phyloP scores from a whole-genome alignment of 1,140 invertebrate species.

The Hylaeus volcanicus region DNA sequence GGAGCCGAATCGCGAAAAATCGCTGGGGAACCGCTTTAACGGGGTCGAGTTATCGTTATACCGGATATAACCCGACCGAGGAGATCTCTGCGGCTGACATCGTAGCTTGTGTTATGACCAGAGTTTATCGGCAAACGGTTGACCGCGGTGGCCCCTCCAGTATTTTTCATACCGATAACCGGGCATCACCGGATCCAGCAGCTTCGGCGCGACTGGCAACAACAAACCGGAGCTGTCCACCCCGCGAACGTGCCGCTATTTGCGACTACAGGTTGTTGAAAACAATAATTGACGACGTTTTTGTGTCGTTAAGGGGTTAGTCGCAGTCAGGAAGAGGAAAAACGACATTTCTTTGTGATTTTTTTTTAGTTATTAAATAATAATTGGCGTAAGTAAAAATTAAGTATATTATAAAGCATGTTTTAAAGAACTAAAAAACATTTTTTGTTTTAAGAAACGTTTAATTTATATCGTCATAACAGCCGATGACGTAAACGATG shows the following conservation, averaged over 20 bases:
- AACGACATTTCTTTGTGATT: too few relatives aligned
- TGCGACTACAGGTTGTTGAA: background rate
- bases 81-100: constrained; percentile 65
- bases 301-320: too few relatives aligned
- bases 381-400: too few relatives aligned
- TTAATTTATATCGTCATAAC: too few relatives aligned
- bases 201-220: constrained; percentile 9
- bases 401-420: too few relatives aligned
- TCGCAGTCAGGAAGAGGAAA: too few relatives aligned
- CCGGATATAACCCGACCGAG: constrained; percentile 69
- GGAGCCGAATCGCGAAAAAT: constrained; percentile 51
- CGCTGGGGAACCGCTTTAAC: constrained; percentile 61
- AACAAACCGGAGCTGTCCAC: constrained; percentile 13
- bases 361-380: too few relatives aligned
- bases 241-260: background rate
- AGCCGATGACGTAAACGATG: too few relatives aligned
- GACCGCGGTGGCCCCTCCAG: constrained; percentile 65
- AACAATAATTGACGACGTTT: background rate
- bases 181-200: constrained; percentile 71
- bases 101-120: constrained; percentile 64
- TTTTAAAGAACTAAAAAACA: too few relatives aligned
- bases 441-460: too few relatives aligned
- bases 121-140: constrained; percentile 68
- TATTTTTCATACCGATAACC: constrained; percentile 75
- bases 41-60: constrained; percentile 73